Percentiles rank a stretch among this genome's conserved stretches.
These are phyloP conservation scores for Cotesia congregata DNA, from an alignment of 2,888 invertebrate species.

Conservation along the genomic window DNA sequence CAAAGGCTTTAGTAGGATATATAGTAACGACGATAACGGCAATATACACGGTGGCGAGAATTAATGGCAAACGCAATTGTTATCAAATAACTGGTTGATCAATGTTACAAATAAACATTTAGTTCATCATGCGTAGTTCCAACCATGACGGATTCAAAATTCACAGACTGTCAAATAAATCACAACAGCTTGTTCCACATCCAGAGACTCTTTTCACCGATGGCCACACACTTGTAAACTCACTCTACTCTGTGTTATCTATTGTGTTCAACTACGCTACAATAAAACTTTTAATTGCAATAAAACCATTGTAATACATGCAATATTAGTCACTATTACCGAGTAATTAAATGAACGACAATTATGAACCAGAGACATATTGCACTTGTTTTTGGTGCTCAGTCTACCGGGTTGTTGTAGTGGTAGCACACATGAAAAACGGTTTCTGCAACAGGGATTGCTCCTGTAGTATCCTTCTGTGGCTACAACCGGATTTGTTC, in stretches of 20 bases:
- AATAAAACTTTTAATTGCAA: not conserved
- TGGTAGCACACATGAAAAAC: not conserved
- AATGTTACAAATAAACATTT: not conserved
- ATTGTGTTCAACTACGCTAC: not conserved
- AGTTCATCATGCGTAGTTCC: not conserved
- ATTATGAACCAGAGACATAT: not conserved
- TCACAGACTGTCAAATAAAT: not conserved
- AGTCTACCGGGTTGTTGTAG: not conserved
- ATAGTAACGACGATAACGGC: not conserved
- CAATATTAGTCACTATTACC: not conserved
- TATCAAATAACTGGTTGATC: not conserved
- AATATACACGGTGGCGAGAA: not conserved
- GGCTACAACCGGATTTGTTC: no score
- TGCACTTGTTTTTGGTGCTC: not conserved
- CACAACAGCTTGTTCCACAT: not conserved
- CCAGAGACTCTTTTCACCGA: not conserved
- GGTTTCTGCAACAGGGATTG: no score
- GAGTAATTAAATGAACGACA: not conserved
- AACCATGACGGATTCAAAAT: not conserved
- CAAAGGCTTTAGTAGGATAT: not conserved
- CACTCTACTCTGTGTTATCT: not conserved
- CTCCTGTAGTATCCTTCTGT: no score
- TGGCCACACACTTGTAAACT: not conserved
- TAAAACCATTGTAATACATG: not conserved
- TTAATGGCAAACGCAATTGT: not conserved